These are phyloP conservation scores for Apteryx mantelli DNA, from an alignment of 2,113 vertebrate genomes.

Conservation along the genomic window DNA sequence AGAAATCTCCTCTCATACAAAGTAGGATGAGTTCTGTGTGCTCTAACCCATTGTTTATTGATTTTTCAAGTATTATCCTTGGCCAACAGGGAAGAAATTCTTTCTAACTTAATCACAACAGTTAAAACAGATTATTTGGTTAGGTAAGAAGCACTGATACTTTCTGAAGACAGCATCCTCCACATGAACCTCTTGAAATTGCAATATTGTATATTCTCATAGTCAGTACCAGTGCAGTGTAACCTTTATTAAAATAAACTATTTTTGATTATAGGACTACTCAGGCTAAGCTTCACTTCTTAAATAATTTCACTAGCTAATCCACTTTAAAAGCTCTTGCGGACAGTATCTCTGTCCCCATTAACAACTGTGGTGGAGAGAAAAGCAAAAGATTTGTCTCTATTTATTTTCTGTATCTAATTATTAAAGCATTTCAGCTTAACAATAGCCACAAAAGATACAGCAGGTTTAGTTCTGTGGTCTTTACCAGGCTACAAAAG, in stretches of 20 bases:
- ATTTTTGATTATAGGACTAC: slow-evolving; percentile 32
- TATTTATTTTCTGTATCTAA: background rate
- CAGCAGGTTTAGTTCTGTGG: background rate
- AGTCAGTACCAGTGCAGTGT: background rate
- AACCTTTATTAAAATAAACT: slow-evolving; percentile 38
- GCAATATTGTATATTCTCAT: background rate
- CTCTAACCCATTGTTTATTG: slow-evolving; percentile 80
- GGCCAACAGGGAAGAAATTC: slow-evolving; percentile 80
- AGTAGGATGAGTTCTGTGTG: background rate
- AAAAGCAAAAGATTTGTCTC: background rate
- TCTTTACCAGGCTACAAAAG: background rate
- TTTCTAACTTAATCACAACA: slow-evolving; percentile 82
- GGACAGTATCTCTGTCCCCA: background rate
- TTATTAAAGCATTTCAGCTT: background rate
- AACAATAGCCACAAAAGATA: background rate
- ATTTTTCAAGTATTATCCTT: slow-evolving; percentile 80
- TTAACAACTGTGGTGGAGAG: background rate
- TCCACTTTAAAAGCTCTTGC: background rate
- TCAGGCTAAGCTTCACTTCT: slow-evolving; percentile 13
- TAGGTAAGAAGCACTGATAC: slow-evolving; percentile 78
- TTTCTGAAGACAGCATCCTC: slow-evolving; percentile 75
- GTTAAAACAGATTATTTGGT: slow-evolving; percentile 81
- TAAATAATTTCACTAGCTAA: slow-evolving; percentile 48
- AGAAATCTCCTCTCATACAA: background rate
- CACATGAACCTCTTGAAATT: slow-evolving; percentile 72